Evolutionary conservation across 2,113 vertebrate species (phyloP), one percentile per base, ranked within the genome.

Genomic region (Caretta caretta): DNA sequence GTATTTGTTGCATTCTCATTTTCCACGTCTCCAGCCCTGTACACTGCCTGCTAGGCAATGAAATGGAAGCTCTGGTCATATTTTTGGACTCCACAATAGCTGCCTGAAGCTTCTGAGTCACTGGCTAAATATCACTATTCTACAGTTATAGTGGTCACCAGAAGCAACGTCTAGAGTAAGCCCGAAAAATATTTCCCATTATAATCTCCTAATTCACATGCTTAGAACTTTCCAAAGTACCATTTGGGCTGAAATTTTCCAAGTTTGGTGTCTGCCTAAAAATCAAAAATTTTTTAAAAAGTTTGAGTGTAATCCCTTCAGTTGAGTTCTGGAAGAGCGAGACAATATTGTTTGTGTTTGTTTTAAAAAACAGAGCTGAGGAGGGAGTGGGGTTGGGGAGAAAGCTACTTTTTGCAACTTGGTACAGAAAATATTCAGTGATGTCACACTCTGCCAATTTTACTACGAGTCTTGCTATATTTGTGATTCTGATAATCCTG

Each of bases 401-500:
- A 8, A 38, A 72, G n/a, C 19, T 38, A 72, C 16, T 72, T 9
- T 72, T 72, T 72, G 65, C 38, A 72, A 38, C 65, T 22, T 22
- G 65, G n/a, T 11, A 72, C 16, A 20, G 65, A 72, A 69, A 38
- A 72, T 38, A 72, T 72, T 53, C 93, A 85, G 54, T 69, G 90
- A 69, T 0, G 0, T 91, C 88, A 69, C 42, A 87, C 83, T 11
- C 80, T 80, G 84, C 38, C 49, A 0, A 38, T 4, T 80, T 62
- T 80, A 35, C 46, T 80, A 1, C 9, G 82, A 80, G 49, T 80
- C 85, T 87, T 93, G 72, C 69, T 35, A 84, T 51, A 49, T 93
- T 94, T 92, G 89, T 81, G 95, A 90, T 90, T 95, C 82, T 75
- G 94, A 90, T 57, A 93, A 82, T 10, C 35, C 80, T 24, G 83